phyloP scores from a whole-genome alignment of 2,888 invertebrate species.

The Tubulanus polymorphus region DNA sequence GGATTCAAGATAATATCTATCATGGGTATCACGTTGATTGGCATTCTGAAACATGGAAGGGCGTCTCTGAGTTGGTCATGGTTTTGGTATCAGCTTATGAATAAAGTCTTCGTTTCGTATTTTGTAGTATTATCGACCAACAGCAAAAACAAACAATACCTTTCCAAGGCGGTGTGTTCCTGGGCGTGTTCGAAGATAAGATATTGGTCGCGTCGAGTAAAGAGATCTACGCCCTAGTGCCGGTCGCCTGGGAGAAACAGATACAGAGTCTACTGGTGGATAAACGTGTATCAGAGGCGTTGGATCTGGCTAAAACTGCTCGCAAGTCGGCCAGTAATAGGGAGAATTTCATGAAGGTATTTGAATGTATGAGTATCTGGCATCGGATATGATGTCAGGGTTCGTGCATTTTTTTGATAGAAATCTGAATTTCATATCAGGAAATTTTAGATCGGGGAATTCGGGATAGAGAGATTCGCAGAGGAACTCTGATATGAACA shows the following conservation, averaged over 20 bases:
- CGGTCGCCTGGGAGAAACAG: conserved; percentile 58
- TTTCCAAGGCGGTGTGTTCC: conserved; percentile 54
- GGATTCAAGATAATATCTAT: too few relatives aligned
- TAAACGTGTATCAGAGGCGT: conserved; percentile 56
- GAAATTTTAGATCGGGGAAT: not conserved
- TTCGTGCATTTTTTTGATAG: too few relatives aligned
- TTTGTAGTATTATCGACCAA: conserved; percentile 56
- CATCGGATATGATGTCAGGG: too few relatives aligned
- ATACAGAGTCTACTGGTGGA: conserved; percentile 52
- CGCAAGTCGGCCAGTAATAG: conserved; percentile 48
- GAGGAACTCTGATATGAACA: too few relatives aligned
- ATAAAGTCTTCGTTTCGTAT: too few relatives aligned
- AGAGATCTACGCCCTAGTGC: conserved; percentile 55
- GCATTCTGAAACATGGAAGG: too few relatives aligned
- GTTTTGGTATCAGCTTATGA: too few relatives aligned
- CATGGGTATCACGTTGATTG: too few relatives aligned
- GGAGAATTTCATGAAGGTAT: conserved; percentile 51
- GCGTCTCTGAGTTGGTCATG: too few relatives aligned
- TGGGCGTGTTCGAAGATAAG: conserved; percentile 58
- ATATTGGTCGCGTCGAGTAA: conserved; percentile 55
- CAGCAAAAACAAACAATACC: conserved; percentile 57
- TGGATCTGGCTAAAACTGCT: conserved; percentile 55
- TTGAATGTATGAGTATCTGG: too few relatives aligned
- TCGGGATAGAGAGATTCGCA: too few relatives aligned
- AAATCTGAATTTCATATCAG: not conserved